These are phyloP conservation scores for Propithecus deckenii DNA, from an alignment of 2,797 vertebrate species.

Conservation along the genomic window DNA sequence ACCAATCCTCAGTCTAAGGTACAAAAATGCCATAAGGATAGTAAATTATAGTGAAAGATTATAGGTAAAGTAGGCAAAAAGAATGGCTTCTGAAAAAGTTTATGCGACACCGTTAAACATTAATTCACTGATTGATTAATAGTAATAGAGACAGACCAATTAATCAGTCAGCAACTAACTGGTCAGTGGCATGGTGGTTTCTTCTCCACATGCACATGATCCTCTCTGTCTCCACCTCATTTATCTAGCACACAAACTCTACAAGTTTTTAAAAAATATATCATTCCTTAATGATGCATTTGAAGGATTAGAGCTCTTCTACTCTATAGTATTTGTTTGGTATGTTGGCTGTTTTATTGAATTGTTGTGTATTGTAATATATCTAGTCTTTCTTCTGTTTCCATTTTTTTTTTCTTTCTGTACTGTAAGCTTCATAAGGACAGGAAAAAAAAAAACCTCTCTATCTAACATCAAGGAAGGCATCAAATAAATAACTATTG, in stretches of 20 bases:
- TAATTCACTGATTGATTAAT: neutral
- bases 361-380: neutral
- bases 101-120: neutral
- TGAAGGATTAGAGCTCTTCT: neutral
- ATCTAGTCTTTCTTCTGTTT: neutral
- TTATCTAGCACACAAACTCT: neutral
- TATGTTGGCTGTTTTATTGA: neutral
- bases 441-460: neutral
- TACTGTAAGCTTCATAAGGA: neutral
- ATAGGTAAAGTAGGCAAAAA: neutral
- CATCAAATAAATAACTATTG: neutral
- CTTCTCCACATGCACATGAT: fast-evolving
- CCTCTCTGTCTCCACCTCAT: neutral
- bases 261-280: neutral
- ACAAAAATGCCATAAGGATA: neutral
- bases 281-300: neutral
- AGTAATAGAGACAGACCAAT: neutral
- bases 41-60: neutral
- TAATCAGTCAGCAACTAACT: neutral
- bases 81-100: neutral
- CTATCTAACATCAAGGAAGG: neutral
- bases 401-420: neutral
- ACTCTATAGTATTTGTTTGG: neutral
- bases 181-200: neutral
- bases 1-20: neutral